Evolutionary conservation across 2,888 invertebrate species (phyloP).

Genomic region (Andrena minutula): DNA sequence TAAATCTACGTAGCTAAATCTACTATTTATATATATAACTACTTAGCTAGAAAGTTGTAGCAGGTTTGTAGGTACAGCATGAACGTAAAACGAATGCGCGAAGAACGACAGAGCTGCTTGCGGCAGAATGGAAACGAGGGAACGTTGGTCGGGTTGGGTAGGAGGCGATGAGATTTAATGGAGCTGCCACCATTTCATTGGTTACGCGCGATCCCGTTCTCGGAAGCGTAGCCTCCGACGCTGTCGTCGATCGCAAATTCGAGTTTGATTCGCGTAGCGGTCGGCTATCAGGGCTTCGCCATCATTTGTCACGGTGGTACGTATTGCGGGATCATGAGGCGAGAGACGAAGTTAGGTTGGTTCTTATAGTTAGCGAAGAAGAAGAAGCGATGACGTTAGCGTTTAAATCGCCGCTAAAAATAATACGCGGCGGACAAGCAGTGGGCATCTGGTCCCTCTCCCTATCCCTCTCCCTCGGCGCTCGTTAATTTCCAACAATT

Average conservation of each 20-base stretch:
- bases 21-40: too few species aligned
- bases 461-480: slow-evolving; percentile 3
- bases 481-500: slow-evolving; percentile 61
- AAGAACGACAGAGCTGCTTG: neutral
- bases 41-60: too few species aligned
- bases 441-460: slow-evolving; percentile 34
- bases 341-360: neutral
- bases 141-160: neutral
- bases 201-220: slow-evolving; percentile 8
- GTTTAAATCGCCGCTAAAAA: slow-evolving; percentile 55
- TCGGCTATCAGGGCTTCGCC: neutral
- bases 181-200: neutral
- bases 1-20: too few species aligned
- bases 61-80: too few species aligned
- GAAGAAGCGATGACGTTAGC: slow-evolving; percentile 41
- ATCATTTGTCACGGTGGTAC: neutral
- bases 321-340: neutral
- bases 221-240: neutral
- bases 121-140: neutral
- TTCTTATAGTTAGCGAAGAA: neutral
- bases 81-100: neutral
- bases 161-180: too few species aligned
- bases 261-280: neutral
- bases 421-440: slow-evolving; percentile 35
- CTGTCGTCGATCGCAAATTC: slow-evolving; percentile 3